Evolutionary conservation across 2,888 invertebrate genomes (phyloP), one percentile per base, ranked within the genome.

Genomic region (Chydorus sphaericus): DNA sequence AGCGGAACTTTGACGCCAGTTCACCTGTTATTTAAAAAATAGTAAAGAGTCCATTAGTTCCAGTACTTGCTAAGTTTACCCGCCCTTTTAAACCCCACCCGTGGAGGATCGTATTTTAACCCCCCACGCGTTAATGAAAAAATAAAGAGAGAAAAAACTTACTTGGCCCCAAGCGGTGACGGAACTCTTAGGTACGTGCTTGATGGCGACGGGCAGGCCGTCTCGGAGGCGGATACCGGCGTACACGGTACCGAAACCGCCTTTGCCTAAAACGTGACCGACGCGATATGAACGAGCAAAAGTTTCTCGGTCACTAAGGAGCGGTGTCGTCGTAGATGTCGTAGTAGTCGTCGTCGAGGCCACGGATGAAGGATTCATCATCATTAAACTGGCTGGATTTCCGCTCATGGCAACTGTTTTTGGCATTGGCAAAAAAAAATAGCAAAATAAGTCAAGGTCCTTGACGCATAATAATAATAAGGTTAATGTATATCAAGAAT

Each of bases 241-340:
- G 64, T 74, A 76, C 48, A 77, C 77, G 26, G 72, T 73, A 16
- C 77, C 77, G 64, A 77, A 77, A 6, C 77, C 77, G 39, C 77
- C 77, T 63, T 73, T 73, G 44, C 76, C 77, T 11, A 77, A 62
- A 8, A 69, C 62, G 38, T 63, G 63, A 26, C 68, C 69, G n/a
- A 69, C 64, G 38, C 65, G 63, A 62, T 69, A 70, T 37, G 62
- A 62, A 59, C 65, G 63, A 39, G 67, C 68, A 55, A 70, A 68
- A 6, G 64, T 61, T 57, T 66, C 66, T 26, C 55, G 33, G 36
- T 48, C 48, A 10, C 33, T 48, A 8, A 55, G 26, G 23, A 55
- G 20, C 33, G 31, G 28, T 36, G 48, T 31, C 31, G 48, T 18
- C 8, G 44, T 18, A 23, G 30, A 29, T 31, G 44, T 18, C 20